Evolutionary conservation across 2,888 invertebrate species (phyloP), one percentile per base, ranked within the genome.

Genomic region (Imbricaverruca yamaguchii): DNA sequence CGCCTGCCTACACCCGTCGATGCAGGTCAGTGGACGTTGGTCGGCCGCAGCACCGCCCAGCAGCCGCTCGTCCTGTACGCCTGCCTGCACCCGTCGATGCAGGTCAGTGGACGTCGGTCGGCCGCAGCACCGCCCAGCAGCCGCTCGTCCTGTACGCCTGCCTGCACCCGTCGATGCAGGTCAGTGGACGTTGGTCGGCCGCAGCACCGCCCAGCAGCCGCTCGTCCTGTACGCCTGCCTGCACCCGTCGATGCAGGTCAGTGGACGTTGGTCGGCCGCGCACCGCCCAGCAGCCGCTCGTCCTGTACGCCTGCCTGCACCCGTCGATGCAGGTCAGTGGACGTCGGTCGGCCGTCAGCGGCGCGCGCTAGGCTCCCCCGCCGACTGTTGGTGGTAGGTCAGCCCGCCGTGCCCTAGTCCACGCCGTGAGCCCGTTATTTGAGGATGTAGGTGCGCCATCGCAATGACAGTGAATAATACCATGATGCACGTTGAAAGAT

Each of bases 1-100:
- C 0, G 91, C 92, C 59, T 89, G 92, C 85, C 86, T 97, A 0
- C 97, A 97, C 88, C 96, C 95, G 0, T 89, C 92, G 0, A 86
- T 94, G 18, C 85, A 86, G 85, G 87, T 87, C 84, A 83, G 84
- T 83, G 89, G 8, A 18, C 8, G n/a, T 3, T 21, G 8, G 65
- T 21, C 23, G 84, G 18, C 83, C 84, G 83, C 25, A 80, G 81
- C 80, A 82, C 82, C 65, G 93, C 93, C 0, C 90, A 89, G 81
- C 86, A 92, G 59, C 89, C 87, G 0, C 87, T 93, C 18, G 85
- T 89, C 59, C 86, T 96, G 0, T 86, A 89, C 0, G 91, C 92
- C 59, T 89, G 92, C 85, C 86, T 97, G 0, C 97, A 97, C 88
- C 96, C 95, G 0, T 89, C 92, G 0, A 86, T 94, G 18, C 85